Conservation (phyloP, 2,113 vertebrate genomes). For the Stomatorhinus ivindoensis region DNA sequence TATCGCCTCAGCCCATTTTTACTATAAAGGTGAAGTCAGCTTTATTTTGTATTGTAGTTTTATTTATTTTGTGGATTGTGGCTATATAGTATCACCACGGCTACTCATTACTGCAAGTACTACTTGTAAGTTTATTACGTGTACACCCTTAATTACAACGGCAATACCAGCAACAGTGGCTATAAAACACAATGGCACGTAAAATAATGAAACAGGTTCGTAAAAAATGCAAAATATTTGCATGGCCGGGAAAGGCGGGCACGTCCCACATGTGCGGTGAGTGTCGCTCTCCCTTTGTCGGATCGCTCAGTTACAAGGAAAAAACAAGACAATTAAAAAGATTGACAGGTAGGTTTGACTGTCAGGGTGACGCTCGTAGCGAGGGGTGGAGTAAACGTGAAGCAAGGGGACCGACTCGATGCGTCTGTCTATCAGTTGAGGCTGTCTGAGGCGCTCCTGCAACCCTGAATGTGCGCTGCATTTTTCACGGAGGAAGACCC, state of each 20-base stretch:
- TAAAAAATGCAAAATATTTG: neutral
- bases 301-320: conserved; percentile 59
- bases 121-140: neutral
- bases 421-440: conserved; percentile 99
- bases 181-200: neutral
- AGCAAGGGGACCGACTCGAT: conserved; percentile 96
- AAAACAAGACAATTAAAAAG: conserved; percentile 87
- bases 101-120: neutral
- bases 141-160: neutral
- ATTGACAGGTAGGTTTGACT: conserved; percentile 99
- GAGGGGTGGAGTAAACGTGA: conserved; percentile 90
- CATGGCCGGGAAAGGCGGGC: conserved; percentile 18
- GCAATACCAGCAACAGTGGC: neutral
- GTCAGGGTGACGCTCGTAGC: conserved; percentile 94
- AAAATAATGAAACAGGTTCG: neutral
- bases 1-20: neutral
- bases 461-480: conserved; percentile 77
- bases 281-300: conserved; percentile 57
- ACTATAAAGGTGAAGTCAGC: neutral
- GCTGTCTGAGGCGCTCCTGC: conserved; percentile 89
- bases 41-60: neutral
- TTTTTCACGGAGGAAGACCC: conserved; percentile 71
- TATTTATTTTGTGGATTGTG: neutral
- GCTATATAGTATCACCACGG: neutral
- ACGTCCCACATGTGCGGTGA: conserved; percentile 23